A percentile compares a stretch with the other conserved stretches of the same genome.
These are phyloP conservation scores for Lonchura striata DNA, from an alignment of 2,113 vertebrate genomes.

Conservation along the genomic window DNA sequence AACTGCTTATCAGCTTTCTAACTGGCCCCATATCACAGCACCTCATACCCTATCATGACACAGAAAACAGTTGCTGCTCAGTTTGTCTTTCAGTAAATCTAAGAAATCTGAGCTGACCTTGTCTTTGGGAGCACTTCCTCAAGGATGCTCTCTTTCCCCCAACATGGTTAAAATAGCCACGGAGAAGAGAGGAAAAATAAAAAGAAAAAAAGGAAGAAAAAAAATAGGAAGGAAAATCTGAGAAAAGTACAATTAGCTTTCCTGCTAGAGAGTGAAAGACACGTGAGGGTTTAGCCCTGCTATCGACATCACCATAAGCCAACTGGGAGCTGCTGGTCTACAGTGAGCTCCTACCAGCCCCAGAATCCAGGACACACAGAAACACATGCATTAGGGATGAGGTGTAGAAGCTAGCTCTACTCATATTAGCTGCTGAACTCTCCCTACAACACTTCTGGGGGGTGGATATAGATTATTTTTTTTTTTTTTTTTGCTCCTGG, in stretches of 20 bases:
- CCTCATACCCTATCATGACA: background rate
- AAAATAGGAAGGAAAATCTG: background rate
- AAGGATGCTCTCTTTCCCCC: background rate
- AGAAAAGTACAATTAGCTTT: background rate
- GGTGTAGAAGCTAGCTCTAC: background rate
- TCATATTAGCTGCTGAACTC: background rate
- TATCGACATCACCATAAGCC: background rate
- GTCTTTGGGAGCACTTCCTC: background rate
- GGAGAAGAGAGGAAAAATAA: background rate
- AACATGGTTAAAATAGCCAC: background rate
- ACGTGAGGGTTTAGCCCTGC: background rate
- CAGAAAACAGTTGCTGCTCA: background rate
- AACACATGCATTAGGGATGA: background rate
- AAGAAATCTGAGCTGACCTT: background rate
- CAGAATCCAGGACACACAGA: background rate
- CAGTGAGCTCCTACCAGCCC: background rate
- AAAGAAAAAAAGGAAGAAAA: rapidly evolving
- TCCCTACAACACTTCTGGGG: rapidly evolving
- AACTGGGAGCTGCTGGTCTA: background rate
- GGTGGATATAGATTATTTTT: background rate
- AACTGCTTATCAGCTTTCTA: constrained; percentile 15
- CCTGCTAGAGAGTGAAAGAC: background rate
- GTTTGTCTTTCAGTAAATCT: background rate
- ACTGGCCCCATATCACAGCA: background rate
- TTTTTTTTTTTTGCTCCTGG: background rate